These are phyloP conservation scores for Synodontis membranacea DNA, from an alignment of 2,113 vertebrate genomes.

Conservation along the genomic window DNA sequence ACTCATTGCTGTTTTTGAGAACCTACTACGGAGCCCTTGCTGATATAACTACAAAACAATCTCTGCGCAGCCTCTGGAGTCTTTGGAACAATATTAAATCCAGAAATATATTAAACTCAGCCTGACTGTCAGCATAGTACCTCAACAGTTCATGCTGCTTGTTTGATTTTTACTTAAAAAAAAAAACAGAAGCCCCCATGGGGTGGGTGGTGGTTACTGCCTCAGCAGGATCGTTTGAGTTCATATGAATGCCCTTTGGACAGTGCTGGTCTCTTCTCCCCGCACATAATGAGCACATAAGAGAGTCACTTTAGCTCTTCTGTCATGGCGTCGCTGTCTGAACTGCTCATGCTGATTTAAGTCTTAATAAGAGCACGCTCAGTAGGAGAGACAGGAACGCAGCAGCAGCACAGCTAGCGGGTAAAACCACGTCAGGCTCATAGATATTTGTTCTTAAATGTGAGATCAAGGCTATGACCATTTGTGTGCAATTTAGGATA, in stretches of 20 bases:
- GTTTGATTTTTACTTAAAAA: slow-evolving; percentile 37
- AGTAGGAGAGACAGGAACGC: not conserved
- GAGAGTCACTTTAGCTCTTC: slow-evolving; percentile 15
- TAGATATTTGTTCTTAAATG: not conserved
- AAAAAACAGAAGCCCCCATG: slow-evolving; percentile 17
- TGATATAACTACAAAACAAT: slow-evolving; percentile 36
- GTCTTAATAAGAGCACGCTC: slow-evolving; percentile 17
- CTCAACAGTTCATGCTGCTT: slow-evolving; percentile 5
- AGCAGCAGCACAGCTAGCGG: not conserved
- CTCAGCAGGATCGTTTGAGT: slow-evolving; percentile 17
- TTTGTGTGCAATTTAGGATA: not conserved
- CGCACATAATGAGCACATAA: slow-evolving; percentile 5
- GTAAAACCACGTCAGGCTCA: slow-evolving; percentile 19
- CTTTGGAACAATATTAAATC: slow-evolving; percentile 27
- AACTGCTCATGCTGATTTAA: slow-evolving; percentile 17
- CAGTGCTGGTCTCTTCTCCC: not conserved
- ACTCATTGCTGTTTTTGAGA: not conserved
- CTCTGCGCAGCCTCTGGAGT: not conserved
- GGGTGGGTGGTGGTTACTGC: slow-evolving; percentile 1
- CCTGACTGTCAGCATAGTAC: not conserved
- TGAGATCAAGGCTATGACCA: not conserved
- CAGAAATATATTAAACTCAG: slow-evolving; percentile 20
- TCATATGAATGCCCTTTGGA: slow-evolving; percentile 17
- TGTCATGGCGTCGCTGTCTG: not conserved
- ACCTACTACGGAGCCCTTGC: not conserved